Evolutionary conservation across 2,113 vertebrate species (phyloP).

Genomic region (Typhlomys cinereus): DNA sequence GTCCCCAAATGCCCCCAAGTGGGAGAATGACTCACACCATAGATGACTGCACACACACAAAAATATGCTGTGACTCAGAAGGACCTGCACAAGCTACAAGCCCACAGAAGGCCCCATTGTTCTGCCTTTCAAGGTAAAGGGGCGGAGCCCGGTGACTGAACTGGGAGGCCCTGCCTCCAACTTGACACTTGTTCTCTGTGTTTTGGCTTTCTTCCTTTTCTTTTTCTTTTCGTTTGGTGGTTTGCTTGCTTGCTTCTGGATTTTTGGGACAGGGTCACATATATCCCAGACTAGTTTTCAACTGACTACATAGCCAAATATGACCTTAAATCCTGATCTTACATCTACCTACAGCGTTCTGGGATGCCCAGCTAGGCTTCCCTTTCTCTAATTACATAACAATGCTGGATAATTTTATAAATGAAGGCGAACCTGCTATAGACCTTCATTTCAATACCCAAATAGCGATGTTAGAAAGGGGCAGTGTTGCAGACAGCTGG

Average conservation of each 20-base stretch:
- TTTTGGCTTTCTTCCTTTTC: slow-evolving; percentile 11
- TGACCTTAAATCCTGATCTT: background rate
- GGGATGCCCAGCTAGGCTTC: too few relatives aligned
- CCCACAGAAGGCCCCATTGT: slow-evolving; percentile 76
- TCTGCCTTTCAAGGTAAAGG: slow-evolving; percentile 69
- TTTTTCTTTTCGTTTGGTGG: background rate
- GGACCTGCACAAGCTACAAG: slow-evolving; percentile 76
- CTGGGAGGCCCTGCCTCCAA: slow-evolving; percentile 39
- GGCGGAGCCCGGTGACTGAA: slow-evolving; percentile 22
- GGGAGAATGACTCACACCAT: slow-evolving; percentile 85
- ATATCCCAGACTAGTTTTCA: background rate
- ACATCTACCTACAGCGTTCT: background rate
- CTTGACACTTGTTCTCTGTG: slow-evolving; percentile 9
- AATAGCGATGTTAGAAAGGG: slow-evolving; percentile 35
- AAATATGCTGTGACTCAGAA: slow-evolving; percentile 85
- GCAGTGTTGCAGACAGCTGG: background rate
- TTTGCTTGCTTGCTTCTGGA: too few relatives aligned
- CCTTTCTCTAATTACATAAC: background rate
- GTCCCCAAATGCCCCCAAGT: slow-evolving; percentile 86
- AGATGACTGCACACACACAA: slow-evolving; percentile 81
- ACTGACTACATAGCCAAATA: background rate
- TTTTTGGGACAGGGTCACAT: background rate
- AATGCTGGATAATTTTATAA: background rate
- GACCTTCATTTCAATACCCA: slow-evolving; percentile 76
- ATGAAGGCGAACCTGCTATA: slow-evolving; percentile 47